These are phyloP conservation scores for Heliopora coerulea DNA, from an alignment of 92 coral and sea anemone species.

Conservation along the genomic window DNA sequence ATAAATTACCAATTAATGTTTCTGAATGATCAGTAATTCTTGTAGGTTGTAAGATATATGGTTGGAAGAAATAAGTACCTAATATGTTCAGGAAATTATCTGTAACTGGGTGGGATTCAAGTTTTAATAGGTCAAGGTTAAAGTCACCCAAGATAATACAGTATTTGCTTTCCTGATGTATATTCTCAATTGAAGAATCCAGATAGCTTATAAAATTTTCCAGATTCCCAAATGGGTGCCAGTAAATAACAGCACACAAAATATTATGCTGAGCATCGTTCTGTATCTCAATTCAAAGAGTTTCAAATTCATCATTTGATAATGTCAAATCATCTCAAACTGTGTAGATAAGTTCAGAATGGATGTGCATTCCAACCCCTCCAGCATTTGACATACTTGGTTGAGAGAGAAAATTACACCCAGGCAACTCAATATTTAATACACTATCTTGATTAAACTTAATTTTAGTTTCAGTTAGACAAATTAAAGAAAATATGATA, in stretches of 20 bases:
- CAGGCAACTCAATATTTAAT: slow-evolving; percentile 20
- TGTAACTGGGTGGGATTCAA: slow-evolving; percentile 9
- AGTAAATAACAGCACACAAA: slow-evolving; percentile 16
- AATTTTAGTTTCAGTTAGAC: slow-evolving; percentile 2
- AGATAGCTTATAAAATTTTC: slow-evolving; percentile 13
- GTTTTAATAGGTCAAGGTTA: slow-evolving; percentile 32
- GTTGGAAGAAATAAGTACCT: slow-evolving; percentile 44
- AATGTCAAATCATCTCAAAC: slow-evolving; percentile 26
- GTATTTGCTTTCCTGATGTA: slow-evolving; percentile 19
- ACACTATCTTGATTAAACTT: not conserved
- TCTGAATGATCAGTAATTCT: slow-evolving; percentile 55
- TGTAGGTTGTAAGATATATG: slow-evolving; percentile 53
- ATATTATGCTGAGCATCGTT: slow-evolving; percentile 18
- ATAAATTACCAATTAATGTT: slow-evolving; percentile 53
- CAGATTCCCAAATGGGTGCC: slow-evolving; percentile 25
- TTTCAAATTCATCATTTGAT: slow-evolving; percentile 49
- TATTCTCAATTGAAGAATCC: slow-evolving; percentile 15
- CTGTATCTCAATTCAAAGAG: slow-evolving; percentile 57
- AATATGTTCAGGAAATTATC: slow-evolving; percentile 24
- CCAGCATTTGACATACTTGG: slow-evolving; percentile 23
- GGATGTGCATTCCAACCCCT: slow-evolving; percentile 37
- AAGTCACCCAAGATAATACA: slow-evolving; percentile 35
- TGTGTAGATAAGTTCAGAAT: slow-evolving; percentile 26
- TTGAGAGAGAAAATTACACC: slow-evolving; percentile 55
- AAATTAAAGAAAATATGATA: slow-evolving; percentile 16